phyloP scores from a whole-genome alignment of 2,888 invertebrate species.

The Brachylomia viminalis region DNA sequence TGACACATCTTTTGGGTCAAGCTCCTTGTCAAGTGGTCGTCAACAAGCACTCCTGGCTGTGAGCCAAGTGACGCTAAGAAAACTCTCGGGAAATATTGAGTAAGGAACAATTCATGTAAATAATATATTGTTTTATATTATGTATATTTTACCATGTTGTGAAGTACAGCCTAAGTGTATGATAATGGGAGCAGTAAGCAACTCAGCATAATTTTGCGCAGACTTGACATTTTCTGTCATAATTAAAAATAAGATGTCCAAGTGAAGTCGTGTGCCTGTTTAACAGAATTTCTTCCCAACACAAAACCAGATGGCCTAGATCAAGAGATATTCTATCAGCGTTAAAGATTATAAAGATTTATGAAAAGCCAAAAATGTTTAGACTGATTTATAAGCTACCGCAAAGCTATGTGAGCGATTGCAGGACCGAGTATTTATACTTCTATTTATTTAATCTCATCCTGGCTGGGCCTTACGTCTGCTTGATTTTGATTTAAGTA shows the following conservation, averaged over 20 bases:
- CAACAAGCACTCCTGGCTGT: slow-evolving; percentile 82
- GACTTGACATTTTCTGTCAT: not conserved
- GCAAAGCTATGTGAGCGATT: not conserved
- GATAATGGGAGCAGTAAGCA: not conserved
- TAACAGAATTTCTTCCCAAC: not conserved
- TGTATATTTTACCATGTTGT: slow-evolving; percentile 19
- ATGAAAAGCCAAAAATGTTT: not conserved
- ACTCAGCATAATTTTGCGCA: slow-evolving; percentile 20
- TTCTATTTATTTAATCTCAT: not conserved
- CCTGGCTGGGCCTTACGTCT: not conserved
- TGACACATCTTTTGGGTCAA: slow-evolving; percentile 85
- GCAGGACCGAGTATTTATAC: too few relatives aligned
- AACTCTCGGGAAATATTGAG: slow-evolving; percentile 78
- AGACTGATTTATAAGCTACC: not conserved
- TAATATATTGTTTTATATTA: slow-evolving; percentile 44
- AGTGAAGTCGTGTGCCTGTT: not conserved
- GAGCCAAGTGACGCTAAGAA: slow-evolving; percentile 80
- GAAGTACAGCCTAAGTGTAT: not conserved
- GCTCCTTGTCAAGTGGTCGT: slow-evolving; percentile 83
- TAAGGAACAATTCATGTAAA: slow-evolving; percentile 72
- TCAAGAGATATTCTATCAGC: not conserved
- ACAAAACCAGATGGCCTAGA: too few relatives aligned
- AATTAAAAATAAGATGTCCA: not conserved
- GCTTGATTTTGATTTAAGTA: not conserved
- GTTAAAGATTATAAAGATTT: not conserved